These are phyloP conservation scores for Periophthalmus modestus DNA, from an alignment of 2,113 vertebrate genomes.

Conservation along the genomic window DNA sequence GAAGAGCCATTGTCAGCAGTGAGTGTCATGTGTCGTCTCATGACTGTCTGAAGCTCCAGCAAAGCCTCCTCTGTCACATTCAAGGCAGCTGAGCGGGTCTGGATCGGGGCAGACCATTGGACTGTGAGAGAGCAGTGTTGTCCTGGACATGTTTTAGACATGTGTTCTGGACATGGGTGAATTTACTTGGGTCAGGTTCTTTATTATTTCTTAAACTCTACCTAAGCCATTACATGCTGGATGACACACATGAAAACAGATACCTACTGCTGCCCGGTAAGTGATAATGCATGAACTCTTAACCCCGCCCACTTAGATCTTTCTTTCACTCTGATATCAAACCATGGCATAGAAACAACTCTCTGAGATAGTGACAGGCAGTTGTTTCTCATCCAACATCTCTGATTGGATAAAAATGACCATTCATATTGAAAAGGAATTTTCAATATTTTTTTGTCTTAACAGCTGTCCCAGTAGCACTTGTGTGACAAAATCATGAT, in stretches of 20 bases:
- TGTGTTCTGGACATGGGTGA: background rate
- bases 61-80: background rate
- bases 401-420: too few species aligned
- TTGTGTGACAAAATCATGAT: too few species aligned
- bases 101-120: background rate
- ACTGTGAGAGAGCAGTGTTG: background rate
- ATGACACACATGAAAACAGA: background rate
- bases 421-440: too few species aligned
- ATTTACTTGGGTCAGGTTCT: too few species aligned
- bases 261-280: background rate
- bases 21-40: background rate
- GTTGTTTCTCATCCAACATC: too few species aligned
- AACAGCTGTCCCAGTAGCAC: too few species aligned
- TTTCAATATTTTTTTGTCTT: too few species aligned
- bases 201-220: background rate
- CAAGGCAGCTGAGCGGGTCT: background rate
- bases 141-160: conserved; percentile 7
- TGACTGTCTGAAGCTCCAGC: background rate
- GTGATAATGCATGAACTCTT: background rate
- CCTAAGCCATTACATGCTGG: background rate
- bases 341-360: too few species aligned
- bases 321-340: too few species aligned
- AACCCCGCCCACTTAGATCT: too few species aligned
- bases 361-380: too few species aligned
- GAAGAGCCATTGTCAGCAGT: background rate